These are phyloP conservation scores for Plagodis pulveraria DNA, from an alignment of 2,888 invertebrate species.

Conservation along the genomic window DNA sequence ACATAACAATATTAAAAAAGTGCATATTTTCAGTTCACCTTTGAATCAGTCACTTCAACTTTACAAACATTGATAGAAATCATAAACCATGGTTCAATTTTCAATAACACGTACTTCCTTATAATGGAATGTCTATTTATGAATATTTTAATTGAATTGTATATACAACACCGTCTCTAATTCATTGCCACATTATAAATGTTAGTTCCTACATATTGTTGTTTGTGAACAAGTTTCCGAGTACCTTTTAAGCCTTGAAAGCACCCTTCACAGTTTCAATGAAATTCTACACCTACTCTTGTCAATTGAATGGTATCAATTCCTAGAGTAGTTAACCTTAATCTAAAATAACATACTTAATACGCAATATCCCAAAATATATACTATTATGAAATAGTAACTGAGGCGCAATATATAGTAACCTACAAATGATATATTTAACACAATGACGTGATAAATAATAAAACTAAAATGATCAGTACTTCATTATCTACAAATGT, in stretches of 20 bases:
- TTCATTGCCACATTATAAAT: constrained; percentile 22
- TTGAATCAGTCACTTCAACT: too few species aligned
- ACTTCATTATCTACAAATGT: background rate
- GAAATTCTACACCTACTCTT: constrained; percentile 27
- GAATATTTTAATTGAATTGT: too few species aligned
- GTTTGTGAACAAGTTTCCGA: constrained; percentile 24
- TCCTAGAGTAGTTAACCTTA: background rate
- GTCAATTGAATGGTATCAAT: background rate
- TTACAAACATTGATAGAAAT: too few species aligned
- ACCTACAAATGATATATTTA: too few species aligned
- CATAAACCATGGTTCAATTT: background rate
- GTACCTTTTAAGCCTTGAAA: constrained; percentile 36
- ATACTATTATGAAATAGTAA: too few species aligned
- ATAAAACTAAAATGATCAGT: too few species aligned
- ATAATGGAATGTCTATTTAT: background rate
- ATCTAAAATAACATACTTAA: background rate
- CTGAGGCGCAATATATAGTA: too few species aligned
- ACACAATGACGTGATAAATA: too few species aligned
- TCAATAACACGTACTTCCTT: constrained; percentile 8
- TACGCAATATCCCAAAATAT: too few species aligned
- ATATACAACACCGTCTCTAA: background rate
- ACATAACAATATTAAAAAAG: too few species aligned
- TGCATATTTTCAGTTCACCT: too few species aligned
- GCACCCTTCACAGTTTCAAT: constrained; percentile 42
- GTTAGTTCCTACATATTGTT: constrained; percentile 26